These are phyloP conservation scores for Ypsolopha scabrella DNA, from an alignment of 2,888 invertebrate species.

Conservation along the genomic window DNA sequence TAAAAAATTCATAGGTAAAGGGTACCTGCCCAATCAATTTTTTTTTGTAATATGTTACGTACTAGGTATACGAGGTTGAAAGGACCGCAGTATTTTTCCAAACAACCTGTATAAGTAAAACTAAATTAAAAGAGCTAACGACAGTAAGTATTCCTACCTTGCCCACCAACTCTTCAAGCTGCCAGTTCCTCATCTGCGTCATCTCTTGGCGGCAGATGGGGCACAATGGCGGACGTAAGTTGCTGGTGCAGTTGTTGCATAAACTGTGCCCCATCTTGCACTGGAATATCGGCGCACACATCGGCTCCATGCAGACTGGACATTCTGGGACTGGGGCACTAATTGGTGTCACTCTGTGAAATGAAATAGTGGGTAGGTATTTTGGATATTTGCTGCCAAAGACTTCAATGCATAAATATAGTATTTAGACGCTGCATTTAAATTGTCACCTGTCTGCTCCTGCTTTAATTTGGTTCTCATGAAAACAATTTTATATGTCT, in stretches of 20 bases:
- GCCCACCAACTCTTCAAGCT: constrained; percentile 43
- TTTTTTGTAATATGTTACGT: too few species aligned
- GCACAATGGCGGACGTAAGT: constrained; percentile 37
- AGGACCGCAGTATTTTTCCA: too few species aligned
- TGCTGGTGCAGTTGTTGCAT: constrained; percentile 39
- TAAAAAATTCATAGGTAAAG: too few species aligned
- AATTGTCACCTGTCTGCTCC: too few species aligned
- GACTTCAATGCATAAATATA: too few species aligned
- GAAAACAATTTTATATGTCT: too few species aligned
- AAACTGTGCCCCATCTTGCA: constrained; percentile 57
- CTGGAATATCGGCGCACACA: constrained; percentile 51
- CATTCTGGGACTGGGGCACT: constrained; percentile 46
- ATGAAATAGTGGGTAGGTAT: neutral
- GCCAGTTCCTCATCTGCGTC: constrained; percentile 58
- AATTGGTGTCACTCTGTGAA: constrained; percentile 5
- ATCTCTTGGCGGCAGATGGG: constrained; percentile 53
- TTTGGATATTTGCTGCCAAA: too few species aligned
- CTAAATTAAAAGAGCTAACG: neutral
- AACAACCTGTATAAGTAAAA: neutral
- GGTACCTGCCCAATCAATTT: too few species aligned
- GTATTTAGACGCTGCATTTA: too few species aligned
- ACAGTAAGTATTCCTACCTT: constrained; percentile 25
- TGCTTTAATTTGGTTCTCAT: too few species aligned
- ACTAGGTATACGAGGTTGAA: too few species aligned
- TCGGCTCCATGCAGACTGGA: constrained; percentile 48